These are phyloP conservation scores for Lindbergichthys nudifrons DNA, from an alignment of 2,797 vertebrate genomes.

Conservation along the genomic window DNA sequence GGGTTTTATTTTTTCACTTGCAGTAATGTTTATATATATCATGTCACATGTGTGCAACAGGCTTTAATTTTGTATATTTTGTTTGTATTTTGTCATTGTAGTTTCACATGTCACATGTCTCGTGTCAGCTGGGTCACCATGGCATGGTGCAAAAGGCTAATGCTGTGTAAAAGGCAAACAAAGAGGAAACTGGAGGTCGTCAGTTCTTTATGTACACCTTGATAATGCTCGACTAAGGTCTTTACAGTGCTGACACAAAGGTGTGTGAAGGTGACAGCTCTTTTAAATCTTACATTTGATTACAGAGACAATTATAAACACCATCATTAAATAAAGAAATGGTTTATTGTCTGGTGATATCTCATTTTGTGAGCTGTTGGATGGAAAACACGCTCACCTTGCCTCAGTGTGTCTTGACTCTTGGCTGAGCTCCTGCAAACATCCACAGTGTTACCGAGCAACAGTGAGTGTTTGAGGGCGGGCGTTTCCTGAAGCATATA, in stretches of 20 bases:
- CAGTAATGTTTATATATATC: no score
- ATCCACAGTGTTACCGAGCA: neutral
- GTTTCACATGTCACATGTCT: no score
- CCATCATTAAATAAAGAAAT: neutral
- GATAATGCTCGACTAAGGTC: neutral
- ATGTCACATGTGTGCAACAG: no score
- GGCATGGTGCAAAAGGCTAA: neutral
- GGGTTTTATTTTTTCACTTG: no score
- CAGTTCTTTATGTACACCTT: neutral
- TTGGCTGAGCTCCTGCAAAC: slow-evolving; percentile 6
- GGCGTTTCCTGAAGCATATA: no score
- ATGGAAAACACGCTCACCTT: neutral
- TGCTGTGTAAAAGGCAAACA: neutral
- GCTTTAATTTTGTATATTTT: no score
- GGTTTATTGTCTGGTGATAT: neutral
- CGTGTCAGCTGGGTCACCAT: no score
- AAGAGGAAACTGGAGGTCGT: neutral
- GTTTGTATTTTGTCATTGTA: neutral
- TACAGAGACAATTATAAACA: slow-evolving; percentile 6
- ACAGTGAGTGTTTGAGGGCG: neutral
- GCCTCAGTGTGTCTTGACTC: neutral
- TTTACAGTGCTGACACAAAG: neutral
- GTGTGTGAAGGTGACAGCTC: slow-evolving; percentile 15
- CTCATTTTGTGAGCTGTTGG: neutral
- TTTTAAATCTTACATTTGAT: slow-evolving; percentile 6